Base-by-base conservation (phyloP, 2,113 vertebrate genomes). In the Rhipidura dahli region DNA sequence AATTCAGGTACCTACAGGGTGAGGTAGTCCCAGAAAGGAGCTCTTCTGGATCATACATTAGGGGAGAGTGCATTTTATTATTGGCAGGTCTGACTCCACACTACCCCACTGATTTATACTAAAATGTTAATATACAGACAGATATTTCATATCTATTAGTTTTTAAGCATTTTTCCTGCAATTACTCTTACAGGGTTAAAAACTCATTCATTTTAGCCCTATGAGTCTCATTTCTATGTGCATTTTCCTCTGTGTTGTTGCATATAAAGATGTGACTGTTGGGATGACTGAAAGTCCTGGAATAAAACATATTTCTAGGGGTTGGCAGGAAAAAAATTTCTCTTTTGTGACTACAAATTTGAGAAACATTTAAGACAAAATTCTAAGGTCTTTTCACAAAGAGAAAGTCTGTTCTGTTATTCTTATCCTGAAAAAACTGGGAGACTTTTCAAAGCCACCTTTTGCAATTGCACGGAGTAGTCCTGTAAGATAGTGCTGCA, bases 381-480 rank as follows among this genome's bases (percentile, higher is more conserved):
- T 79, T 75, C n/a, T 59, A n/a, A 71, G 9, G 15, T 53, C 6
- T 19, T 61, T 71, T 57, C 28, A 50, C 2, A 1, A 15, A 30
- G 44, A 68, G 17, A 53, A 85, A 59, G 63, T 80, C 26, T 76
- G 47, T 4, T 13, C 35, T 71, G 28, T 13, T 71, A 40, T 39
- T 69, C n/a, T 57, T 9, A 13, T 44, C 42, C 19, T 57, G 60
- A 57, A 73, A 84, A 84, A 27, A 6, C 9, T 57, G 26, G 24
- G 78, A 54, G 11, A 54, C 5, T 14, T 75, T 78, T 33, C 31
- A 85, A 65, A 72, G 42, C 15, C 3, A 7, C 3, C 7, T 73
- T 83, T 27, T 39, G 4, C 13, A 80, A 54, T 51, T 63, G 18
- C 3, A 8, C 1, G 0, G 1, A 35, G 2, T 59, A 45, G 37